phyloP scores from a whole-genome alignment of 2,888 invertebrate species.

The Endotricha flammealis region DNA sequence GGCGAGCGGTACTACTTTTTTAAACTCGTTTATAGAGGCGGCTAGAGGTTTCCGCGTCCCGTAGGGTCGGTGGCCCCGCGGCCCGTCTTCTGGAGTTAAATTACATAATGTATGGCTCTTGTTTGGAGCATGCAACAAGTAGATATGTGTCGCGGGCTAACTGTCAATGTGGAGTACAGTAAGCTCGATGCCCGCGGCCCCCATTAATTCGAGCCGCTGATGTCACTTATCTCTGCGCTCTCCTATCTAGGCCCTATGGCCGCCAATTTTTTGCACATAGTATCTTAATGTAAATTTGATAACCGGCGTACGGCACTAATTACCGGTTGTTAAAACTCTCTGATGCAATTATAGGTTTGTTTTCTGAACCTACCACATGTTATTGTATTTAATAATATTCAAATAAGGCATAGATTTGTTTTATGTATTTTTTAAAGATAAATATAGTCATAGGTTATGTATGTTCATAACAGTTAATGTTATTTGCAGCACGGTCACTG shows the following conservation, averaged over 20 bases:
- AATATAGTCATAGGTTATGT: background rate
- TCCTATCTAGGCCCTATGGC: constrained; percentile 77
- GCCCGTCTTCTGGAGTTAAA: constrained; percentile 73
- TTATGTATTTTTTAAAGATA: background rate
- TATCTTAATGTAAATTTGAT: constrained; percentile 68
- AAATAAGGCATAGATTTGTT: background rate
- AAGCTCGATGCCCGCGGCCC: constrained; percentile 75
- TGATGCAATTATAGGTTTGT: constrained; percentile 51
- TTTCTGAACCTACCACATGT: constrained; percentile 40
- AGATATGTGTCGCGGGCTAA: constrained; percentile 77
- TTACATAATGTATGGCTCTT: constrained; percentile 77
- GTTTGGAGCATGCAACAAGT: constrained; percentile 77
- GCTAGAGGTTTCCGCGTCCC: constrained; percentile 78
- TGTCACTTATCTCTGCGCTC: constrained; percentile 76
- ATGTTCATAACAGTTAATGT: constrained; percentile 16
- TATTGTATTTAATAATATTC: constrained; percentile 21
- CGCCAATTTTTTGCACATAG: constrained; percentile 74
- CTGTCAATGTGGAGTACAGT: constrained; percentile 79
- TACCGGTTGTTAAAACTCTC: constrained; percentile 58
- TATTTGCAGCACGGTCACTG: constrained; percentile 76
- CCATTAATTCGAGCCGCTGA: constrained; percentile 77
- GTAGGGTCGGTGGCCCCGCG: constrained; percentile 76
- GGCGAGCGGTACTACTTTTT: constrained; percentile 79
- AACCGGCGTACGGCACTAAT: constrained; percentile 63
- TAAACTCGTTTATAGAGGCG: constrained; percentile 78